Base-by-base conservation (phyloP, 2,888 invertebrate species). In the Theretra japonica region DNA sequence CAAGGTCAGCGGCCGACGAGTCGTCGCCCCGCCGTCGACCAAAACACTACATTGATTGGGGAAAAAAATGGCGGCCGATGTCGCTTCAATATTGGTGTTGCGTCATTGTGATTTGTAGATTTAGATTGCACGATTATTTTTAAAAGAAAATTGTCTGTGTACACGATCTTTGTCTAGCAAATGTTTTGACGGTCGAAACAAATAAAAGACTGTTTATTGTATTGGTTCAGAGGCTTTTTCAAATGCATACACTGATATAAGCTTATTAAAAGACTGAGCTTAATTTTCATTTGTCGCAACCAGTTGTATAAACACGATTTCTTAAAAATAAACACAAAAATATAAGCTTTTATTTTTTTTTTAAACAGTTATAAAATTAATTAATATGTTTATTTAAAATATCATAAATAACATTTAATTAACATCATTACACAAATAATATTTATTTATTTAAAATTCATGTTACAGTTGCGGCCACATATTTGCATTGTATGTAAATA, bases 1-100 rank as follows among this genome's bases (percentile, higher is more conserved):
- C 90, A 91, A 91, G 92, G 92, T 92, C 86, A 83, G 79, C 86
- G 89, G 72, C 87, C 91, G 82, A 72, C 68, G 84, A 86, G 82
- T 84, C 84, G 76, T 74, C 82, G 87, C 81, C 82, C 85, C 77
- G 57, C 74, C 60, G 70, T 72, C 75, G 75, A 77, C 82, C 86
- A 87, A 89, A 89, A 89, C 88, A 90, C 82, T 80, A 80, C 79
- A 78, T 75, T 73, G 77, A 79, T 78, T 70, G 72, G 41, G 41
- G 69, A 53, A 56, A 71, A 62, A 70, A 65, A 71, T 65, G 65
- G 68, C 68, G 50, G 58, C 41, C 60, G 33, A 48, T 59, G 48
- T 72, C 58, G 21, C 62, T 30, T 65, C 65, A 25, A 65, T 71
- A 33, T 19, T 41, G 28, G 1, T 70, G 30, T 71, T 71, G 23